Evolutionary conservation across 2,888 invertebrate species (phyloP), one percentile per base, ranked within the genome.

Genomic region (Epinotia ramella): DNA sequence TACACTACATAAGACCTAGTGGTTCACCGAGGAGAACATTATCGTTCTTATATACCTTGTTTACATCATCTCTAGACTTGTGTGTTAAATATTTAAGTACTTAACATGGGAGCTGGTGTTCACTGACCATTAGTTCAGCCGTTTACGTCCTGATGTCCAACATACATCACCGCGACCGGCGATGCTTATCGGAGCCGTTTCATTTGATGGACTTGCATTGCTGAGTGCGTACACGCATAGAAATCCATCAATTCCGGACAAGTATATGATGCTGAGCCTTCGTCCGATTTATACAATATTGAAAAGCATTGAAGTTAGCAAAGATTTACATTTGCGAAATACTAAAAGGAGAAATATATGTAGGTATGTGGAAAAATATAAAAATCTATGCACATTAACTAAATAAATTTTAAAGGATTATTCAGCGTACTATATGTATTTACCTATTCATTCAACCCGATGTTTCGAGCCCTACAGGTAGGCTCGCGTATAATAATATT

Each of bases 161-260:
- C 76, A 67, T 76, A 67, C 57, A 76, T 67, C 72, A 76, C 72
- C 20, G 57, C 56, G 28, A 16, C 13, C 46, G 53, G n/a, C 67
- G 76, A 76, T 76, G 46, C 66, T 76, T 76, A 76, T 72, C 72
- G 56, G 16, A 60, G 40, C 66, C 66, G 44, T 75, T 66, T 76
- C 57, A 67, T 72, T 76, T 71, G 66, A 76, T 76, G 72, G 67
- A 57, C 72, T 72, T 76, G 67, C 70, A 63, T 67, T 57, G 72
- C 71, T 24, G 18, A 18, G 56, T 56, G 63, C 62, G 62, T 28
- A 16, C 13, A 28, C 67, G 62, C 49, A 63, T 20, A n/a, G 49
- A 63, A 49, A 49, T 53, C 12, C 18, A 33, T 60, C 63, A 53
- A 11, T n/a, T 28, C 7, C 53, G 13, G 24, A 60, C 49, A 49